phyloP scores from a whole-genome alignment of 2,888 invertebrate genomes.

The Acleris literana region DNA sequence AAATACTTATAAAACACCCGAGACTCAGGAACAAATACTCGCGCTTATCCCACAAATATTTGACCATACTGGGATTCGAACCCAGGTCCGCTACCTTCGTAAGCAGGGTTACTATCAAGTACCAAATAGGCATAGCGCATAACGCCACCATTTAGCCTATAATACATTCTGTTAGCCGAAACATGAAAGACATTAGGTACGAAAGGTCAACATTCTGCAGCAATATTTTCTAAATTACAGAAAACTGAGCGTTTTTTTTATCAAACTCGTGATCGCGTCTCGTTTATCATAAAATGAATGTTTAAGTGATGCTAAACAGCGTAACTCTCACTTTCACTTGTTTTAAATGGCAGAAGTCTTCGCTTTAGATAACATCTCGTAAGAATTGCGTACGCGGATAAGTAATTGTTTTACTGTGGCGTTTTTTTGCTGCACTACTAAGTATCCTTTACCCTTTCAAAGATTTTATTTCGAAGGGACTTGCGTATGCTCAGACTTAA shows the following conservation, averaged over 20 bases:
- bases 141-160: too few species aligned
- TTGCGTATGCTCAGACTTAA: too few species aligned
- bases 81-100: too few species aligned
- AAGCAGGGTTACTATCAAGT: too few species aligned
- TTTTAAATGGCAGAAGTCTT: conserved; percentile 34
- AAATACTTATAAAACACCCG: too few species aligned
- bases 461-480: too few species aligned
- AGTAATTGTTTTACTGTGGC: conserved; percentile 23
- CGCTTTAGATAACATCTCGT: conserved; percentile 34
- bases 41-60: too few species aligned
- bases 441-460: too few species aligned
- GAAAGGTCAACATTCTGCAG: background rate
- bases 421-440: background rate
- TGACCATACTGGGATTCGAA: too few species aligned
- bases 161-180: too few species aligned
- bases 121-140: too few species aligned
- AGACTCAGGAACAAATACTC: too few species aligned
- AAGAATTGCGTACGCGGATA: conserved; percentile 24
- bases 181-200: background rate
- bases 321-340: conserved; percentile 34
- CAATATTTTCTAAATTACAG: conserved; percentile 2
- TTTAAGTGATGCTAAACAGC: conserved; percentile 34
- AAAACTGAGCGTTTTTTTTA: conserved; percentile 8
- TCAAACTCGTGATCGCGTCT: conserved; percentile 31
- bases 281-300: conserved; percentile 35